Conservation (phyloP, 2,888 invertebrate genomes). For the Rhamnusium bicolor region DNA sequence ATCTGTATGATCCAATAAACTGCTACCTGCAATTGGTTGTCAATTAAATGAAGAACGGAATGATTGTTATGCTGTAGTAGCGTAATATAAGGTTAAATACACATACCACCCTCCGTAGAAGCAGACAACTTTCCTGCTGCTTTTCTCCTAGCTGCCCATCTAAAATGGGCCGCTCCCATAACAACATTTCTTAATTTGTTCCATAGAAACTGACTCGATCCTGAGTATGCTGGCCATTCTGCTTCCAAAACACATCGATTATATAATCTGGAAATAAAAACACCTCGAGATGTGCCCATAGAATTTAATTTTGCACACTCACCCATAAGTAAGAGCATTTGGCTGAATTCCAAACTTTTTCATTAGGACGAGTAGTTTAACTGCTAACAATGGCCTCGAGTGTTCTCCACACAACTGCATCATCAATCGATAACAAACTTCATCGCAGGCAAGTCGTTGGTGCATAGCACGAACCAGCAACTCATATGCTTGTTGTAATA, state of each 20-base stretch:
- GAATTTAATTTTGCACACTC: constrained; percentile 57
- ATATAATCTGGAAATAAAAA: constrained; percentile 71
- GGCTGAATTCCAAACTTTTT: constrained; percentile 94
- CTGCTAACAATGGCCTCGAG: constrained; percentile 94
- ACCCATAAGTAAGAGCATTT: constrained; percentile 98
- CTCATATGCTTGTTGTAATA: constrained; percentile 87
- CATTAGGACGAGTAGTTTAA: constrained; percentile 92
- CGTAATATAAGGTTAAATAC: too few species aligned
- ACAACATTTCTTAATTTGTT: constrained; percentile 94
- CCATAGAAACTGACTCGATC: constrained; percentile 91
- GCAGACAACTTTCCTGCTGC: constrained; percentile 73
- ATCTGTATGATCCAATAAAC: constrained; percentile 66
- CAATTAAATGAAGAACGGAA: too few species aligned
- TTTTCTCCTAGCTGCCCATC: constrained; percentile 81
- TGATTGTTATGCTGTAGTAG: too few species aligned
- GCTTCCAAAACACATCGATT: constrained; percentile 92
- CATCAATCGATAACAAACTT: constrained; percentile 98
- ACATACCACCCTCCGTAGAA: constrained; percentile 70
- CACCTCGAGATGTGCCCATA: neutral
- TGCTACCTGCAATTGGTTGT: constrained; percentile 42
- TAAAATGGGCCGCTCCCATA: constrained; percentile 90
- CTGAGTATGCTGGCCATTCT: constrained; percentile 85
- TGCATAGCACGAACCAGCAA: constrained; percentile 90
- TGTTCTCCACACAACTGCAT: constrained; percentile 98
- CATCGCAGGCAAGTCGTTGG: constrained; percentile 90